These are phyloP conservation scores for Stichodactyla mertensii DNA, from an alignment of 64 coral and sea anemone species.

Conservation along the genomic window DNA sequence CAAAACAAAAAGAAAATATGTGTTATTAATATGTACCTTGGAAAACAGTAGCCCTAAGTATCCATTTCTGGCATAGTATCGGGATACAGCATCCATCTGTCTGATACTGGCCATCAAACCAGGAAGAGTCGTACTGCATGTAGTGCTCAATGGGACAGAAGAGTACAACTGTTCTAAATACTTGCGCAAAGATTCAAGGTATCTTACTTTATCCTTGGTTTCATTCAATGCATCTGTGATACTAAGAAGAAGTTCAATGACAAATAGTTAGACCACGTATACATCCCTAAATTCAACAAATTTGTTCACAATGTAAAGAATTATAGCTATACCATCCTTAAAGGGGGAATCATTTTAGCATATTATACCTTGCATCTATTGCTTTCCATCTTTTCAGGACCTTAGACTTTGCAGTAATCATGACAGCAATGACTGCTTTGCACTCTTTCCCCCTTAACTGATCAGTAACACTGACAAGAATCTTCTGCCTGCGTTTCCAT, in stretches of 20 bases:
- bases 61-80: constrained; percentile 93
- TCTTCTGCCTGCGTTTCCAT: constrained; percentile 87
- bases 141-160: constrained; percentile 55
- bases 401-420: constrained; percentile 96
- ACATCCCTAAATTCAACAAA: background rate
- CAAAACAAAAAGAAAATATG: too few species aligned
- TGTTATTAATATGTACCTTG: constrained; percentile 42
- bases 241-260: constrained; percentile 12
- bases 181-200: constrained; percentile 90
- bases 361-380: constrained; percentile 81
- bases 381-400: constrained; percentile 87
- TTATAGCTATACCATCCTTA: background rate
- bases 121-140: constrained; percentile 75
- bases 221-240: constrained; percentile 99
- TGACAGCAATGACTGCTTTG: constrained; percentile 83
- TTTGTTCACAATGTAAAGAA: background rate
- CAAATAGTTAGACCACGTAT: background rate
- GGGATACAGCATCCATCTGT: constrained; percentile 95
- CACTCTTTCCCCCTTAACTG: constrained; percentile 93
- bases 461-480: constrained; percentile 78
- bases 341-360: too few species aligned
- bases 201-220: constrained; percentile 98
- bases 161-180: constrained; percentile 88
- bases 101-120: constrained; percentile 91
- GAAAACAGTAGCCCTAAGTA: constrained; percentile 89